phyloP scores from a whole-genome alignment of 92 coral and sea anemone species.

The Zoanthus solanderi region DNA sequence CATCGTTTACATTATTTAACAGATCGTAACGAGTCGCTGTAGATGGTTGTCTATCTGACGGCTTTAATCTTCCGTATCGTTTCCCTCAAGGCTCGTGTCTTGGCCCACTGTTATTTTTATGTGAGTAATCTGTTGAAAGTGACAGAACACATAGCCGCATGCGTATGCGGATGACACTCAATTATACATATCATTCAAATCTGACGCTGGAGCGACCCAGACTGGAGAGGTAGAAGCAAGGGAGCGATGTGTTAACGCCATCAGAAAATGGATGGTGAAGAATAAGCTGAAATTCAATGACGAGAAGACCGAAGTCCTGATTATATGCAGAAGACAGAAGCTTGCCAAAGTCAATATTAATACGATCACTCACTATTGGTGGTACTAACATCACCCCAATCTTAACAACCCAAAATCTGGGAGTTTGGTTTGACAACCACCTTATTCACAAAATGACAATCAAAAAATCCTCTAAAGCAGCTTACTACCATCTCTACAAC shows the following conservation, averaged over 20 bases:
- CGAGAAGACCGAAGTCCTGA: background rate
- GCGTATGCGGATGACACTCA: too few species aligned
- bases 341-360: background rate
- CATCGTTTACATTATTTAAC: too few species aligned
- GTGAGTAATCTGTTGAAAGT: too few species aligned
- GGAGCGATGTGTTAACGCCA: background rate
- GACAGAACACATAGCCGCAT: too few species aligned
- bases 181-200: too few species aligned
- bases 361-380: background rate
- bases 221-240: background rate
- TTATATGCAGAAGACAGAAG: background rate
- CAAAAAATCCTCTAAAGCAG: background rate
- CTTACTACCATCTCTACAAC: background rate
- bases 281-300: background rate
- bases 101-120: too few species aligned
- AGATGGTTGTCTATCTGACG: too few species aligned
- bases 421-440: constrained; percentile 4
- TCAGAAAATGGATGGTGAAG: too few species aligned
- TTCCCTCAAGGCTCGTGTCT: too few species aligned
- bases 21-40: too few species aligned
- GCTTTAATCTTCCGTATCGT: too few species aligned
- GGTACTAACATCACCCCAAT: background rate
- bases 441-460: background rate
- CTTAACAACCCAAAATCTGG: constrained; percentile 2
- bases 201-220: too few species aligned